Evolutionary conservation across 2,113 vertebrate genomes (phyloP).

Genomic region (Syngnathus typhle): DNA sequence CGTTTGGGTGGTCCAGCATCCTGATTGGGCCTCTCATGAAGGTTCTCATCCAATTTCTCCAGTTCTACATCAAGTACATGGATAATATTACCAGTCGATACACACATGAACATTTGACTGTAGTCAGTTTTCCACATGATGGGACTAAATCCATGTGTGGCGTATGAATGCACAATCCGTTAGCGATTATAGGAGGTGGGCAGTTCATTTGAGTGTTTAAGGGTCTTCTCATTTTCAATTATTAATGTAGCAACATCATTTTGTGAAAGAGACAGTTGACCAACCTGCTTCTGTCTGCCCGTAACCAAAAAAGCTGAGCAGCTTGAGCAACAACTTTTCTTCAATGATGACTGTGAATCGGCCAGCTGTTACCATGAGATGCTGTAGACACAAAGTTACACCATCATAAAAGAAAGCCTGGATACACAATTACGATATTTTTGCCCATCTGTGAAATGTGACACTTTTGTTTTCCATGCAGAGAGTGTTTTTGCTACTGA

Average conservation of each 20-base stretch:
- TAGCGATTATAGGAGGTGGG: too few species aligned
- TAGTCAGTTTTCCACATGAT: neutral
- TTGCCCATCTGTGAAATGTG: neutral
- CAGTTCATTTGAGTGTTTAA: too few species aligned
- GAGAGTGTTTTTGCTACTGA: slow-evolving; percentile 44
- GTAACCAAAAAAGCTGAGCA: slow-evolving; percentile 89
- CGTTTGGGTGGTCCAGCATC: slow-evolving; percentile 72
- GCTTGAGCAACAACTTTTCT: slow-evolving; percentile 91
- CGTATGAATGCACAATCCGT: neutral
- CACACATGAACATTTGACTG: neutral
- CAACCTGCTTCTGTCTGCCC: slow-evolving; percentile 83
- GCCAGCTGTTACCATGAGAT: slow-evolving; percentile 88
- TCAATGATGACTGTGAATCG: slow-evolving; percentile 93
- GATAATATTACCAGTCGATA: neutral
- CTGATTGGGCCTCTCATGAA: slow-evolving; percentile 80
- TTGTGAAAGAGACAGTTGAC: neutral
- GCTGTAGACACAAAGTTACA: slow-evolving; percentile 63
- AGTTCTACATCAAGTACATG: slow-evolving; percentile 72
- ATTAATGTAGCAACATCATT: neutral
- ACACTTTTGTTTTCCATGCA: neutral
- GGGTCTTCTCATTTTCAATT: neutral
- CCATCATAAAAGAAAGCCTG: neutral
- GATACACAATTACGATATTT: too few species aligned
- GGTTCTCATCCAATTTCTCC: slow-evolving; percentile 87
- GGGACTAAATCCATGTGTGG: neutral